Base-by-base conservation (phyloP, 2,797 vertebrate species). In the Myripristis jacobus region DNA sequence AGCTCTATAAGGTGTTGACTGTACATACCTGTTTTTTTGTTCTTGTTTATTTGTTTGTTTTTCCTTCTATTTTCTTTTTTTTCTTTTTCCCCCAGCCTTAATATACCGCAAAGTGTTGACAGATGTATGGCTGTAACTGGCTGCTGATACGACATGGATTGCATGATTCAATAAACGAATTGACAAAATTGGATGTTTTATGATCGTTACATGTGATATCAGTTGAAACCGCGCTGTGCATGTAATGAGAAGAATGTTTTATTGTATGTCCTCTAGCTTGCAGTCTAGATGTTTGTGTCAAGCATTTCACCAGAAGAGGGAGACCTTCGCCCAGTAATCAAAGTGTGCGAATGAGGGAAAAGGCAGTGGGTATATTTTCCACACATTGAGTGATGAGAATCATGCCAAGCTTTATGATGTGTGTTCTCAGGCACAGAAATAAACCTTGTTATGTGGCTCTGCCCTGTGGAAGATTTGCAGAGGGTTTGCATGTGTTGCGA, bases 121-220 rank as follows among this genome's bases (percentile, higher is more conserved):
- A 62, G 80, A 80, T 88, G 88, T 86, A 77, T 80, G 90, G 88
- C 86, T 92, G 87, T 86, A 88, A 82, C 51, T 84, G 87, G 85
- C 86, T 91, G 89, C 85, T 88, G 82, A 84, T 84, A 77, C 87
- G 87, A 90, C 74, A 77, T 87, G 85, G 88, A 88, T 89, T 88
- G 92, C 91, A 90, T 93, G 91, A 91, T 91, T 92, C 84, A 94
- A 92, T 91, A 91, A 93, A 94, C 77, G 69, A 77, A 82, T 81
- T 81, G 71, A 80, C 57, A 70, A 81, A 83, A 63, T 63, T 1
- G 8, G 36, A 50, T 16, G 68, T 52, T 36, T 80, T 29, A 12
- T 52, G 56, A 2, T 15, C 48, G 51, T n/a, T 64, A 48, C 6
- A 24, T 44, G 0, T 53, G 66, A 6, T 22, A 41, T 38, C 13